Base-by-base conservation (phyloP, 2,797 vertebrate genomes). In the Halcyon badia region DNA sequence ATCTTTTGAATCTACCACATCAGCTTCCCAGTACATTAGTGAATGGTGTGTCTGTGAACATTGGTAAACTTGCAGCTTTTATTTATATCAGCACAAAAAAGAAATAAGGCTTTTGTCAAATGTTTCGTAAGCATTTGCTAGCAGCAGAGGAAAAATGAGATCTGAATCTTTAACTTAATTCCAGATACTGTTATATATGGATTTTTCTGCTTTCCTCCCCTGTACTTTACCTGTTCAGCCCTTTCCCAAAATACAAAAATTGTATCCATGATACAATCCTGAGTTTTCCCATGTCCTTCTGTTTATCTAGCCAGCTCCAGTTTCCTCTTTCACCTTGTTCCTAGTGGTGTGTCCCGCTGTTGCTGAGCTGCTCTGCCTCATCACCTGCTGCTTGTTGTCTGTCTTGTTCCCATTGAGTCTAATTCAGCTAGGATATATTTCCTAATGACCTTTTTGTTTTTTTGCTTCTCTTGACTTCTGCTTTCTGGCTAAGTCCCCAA, bases 121-220 rank as follows among this genome's bases (percentile, higher is more conserved):
- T 0, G 0, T 57, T 76, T 73, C 14, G 25, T 39, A 33, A 1
- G 2, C 28, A 5, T 79, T 84, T 81, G 6, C 18, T 33, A 81
- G 33, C 7, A 81, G 44, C 8, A 78, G 37, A 71, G 11, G 4
- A 81, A 44, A 80, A 81, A 2, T 7, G 4, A 70, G 3, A 1
- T 54, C 64, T 80, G 20, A 83, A 17, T 66, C 26, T 37, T 76
- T 52, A 54, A 26, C 14, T 76, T 89, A 20, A 41, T 41, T 60
- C 14, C 10, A 44, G 30, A 2, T 25, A 28, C 4, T 2, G 1
- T 52, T 5, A 37, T 14, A 3, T 24, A 6, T 28, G 24, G 26
- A 46, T 71, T 90, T 39, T 80, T 72, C 14, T 51, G 7, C 44
- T 49, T 80, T 41, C 31, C 8, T 37, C 10, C 14, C 6, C 18